Percentiles rank a stretch among this genome's conserved stretches.
phyloP scores from a whole-genome alignment of 92 coral and sea anemone species.

The Paramuricea clavata region DNA sequence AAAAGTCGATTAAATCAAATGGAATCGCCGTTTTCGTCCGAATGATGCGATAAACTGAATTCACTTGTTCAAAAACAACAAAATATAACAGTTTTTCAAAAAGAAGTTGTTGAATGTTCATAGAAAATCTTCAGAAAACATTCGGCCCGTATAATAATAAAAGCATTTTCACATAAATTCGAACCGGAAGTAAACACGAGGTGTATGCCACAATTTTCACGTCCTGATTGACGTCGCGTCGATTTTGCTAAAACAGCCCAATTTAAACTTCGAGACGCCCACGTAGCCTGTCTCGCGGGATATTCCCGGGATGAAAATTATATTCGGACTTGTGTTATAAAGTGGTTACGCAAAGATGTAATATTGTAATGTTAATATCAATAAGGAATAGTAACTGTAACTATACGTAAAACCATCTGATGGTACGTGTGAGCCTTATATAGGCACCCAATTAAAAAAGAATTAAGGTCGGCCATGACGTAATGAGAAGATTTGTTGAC shows the following conservation, averaged over 20 bases:
- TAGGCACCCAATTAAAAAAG: background rate
- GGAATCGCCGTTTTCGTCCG: too few species aligned
- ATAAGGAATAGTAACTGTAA: conserved; percentile 5
- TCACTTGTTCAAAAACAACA: too few species aligned
- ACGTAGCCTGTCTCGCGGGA: background rate
- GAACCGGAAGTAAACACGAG: too few species aligned
- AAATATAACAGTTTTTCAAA: too few species aligned
- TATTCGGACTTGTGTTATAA: background rate
- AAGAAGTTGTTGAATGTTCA: too few species aligned
- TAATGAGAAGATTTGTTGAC: background rate
- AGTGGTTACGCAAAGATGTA: conserved; percentile 1
- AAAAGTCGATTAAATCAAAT: too few species aligned
- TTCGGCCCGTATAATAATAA: too few species aligned
- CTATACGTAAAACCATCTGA: background rate
- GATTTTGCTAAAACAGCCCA: too few species aligned
- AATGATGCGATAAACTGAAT: too few species aligned
- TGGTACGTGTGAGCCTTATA: background rate
- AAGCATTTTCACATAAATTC: too few species aligned
- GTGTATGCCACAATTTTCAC: background rate
- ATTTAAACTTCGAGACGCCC: background rate
- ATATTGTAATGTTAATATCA: background rate
- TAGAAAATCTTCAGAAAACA: too few species aligned
- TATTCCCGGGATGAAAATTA: background rate
- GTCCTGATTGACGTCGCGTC: too few species aligned
- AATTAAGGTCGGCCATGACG: background rate